Evolutionary conservation across 2,797 vertebrate species (phyloP).

Genomic region (Oreonectes daqikongensis): DNA sequence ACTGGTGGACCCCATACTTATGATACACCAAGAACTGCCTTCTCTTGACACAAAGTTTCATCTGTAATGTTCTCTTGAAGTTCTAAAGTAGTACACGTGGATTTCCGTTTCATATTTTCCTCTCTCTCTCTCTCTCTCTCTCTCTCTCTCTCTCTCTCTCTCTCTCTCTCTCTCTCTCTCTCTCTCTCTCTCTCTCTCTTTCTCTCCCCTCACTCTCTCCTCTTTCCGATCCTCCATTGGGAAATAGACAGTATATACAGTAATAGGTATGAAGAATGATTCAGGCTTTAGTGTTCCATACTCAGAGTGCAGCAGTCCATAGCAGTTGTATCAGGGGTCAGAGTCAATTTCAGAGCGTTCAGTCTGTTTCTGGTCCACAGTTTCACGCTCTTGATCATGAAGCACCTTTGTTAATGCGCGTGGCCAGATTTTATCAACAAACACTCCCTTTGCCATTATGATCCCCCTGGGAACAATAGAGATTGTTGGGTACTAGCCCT

Average conservation of each 20-base stretch:
- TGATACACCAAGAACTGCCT: conserved; percentile 16
- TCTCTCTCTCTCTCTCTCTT: neutral
- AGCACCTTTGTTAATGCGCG: conserved; percentile 60
- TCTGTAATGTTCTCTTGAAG: conserved; percentile 18
- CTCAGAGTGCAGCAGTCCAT: conserved; percentile 75
- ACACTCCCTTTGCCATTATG: conserved; percentile 64
- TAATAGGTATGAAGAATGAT: conserved; percentile 68
- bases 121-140: neutral
- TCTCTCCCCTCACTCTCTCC: neutral
- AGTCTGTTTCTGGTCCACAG: conserved; percentile 78
- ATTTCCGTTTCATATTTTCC: conserved; percentile 10
- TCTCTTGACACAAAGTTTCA: conserved; percentile 8
- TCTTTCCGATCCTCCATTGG: conserved; percentile 45
- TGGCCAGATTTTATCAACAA: conserved; percentile 77
- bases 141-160: neutral
- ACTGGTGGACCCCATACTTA: conserved; percentile 28
- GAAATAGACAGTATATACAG: conserved; percentile 66
- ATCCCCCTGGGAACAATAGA: conserved; percentile 64
- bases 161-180: neutral
- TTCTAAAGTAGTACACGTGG: conserved; percentile 11
- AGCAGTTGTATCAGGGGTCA: conserved; percentile 78
- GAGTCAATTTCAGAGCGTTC: conserved; percentile 81
- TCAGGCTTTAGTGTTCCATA: conserved; percentile 73
- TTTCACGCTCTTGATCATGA: conserved; percentile 76
- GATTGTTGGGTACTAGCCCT: conserved; percentile 26